phyloP scores from a whole-genome alignment of 2,888 invertebrate genomes.

The Tiphia femorata region DNA sequence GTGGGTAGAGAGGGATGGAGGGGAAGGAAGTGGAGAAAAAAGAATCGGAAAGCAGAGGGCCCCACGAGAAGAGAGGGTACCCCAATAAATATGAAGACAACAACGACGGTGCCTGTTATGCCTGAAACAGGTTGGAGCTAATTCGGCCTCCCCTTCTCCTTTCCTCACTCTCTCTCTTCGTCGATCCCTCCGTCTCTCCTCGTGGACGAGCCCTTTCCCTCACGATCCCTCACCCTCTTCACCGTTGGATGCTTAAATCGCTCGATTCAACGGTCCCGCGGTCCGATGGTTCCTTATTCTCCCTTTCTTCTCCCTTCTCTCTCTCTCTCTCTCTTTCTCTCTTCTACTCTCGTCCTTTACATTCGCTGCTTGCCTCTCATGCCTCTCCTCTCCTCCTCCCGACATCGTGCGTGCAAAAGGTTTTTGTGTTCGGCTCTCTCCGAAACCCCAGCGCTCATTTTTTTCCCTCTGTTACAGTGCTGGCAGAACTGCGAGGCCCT shows the following conservation, averaged over 20 bases:
- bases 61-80: conserved; percentile 51
- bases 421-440: conserved; percentile 38
- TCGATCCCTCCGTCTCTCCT: neutral
- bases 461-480: conserved; percentile 60
- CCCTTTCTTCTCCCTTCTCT: conserved; percentile 42
- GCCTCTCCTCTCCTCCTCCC: conserved; percentile 33
- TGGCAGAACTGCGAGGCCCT: conserved; percentile 63
- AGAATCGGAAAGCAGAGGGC: conserved; percentile 51
- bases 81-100: conserved; percentile 68
- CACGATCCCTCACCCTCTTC: conserved; percentile 20
- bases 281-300: conserved; percentile 57
- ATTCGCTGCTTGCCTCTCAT: conserved; percentile 26
- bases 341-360: conserved; percentile 32
- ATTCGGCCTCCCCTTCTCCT: conserved; percentile 49
- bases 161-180: conserved; percentile 14
- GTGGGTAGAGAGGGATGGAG: conserved; percentile 25
- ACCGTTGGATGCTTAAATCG: conserved; percentile 53
- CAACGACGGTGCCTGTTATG: conserved; percentile 61
- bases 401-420: conserved; percentile 31
- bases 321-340: conserved; percentile 30
- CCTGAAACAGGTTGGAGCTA: conserved; percentile 65
- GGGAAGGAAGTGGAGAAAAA: conserved; percentile 25
- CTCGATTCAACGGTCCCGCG: conserved; percentile 57
- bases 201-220: too few relatives aligned
- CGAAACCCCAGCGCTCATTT: conserved; percentile 22